phyloP scores from a whole-genome alignment of 2,888 invertebrate genomes.

The Aradus depressus region DNA sequence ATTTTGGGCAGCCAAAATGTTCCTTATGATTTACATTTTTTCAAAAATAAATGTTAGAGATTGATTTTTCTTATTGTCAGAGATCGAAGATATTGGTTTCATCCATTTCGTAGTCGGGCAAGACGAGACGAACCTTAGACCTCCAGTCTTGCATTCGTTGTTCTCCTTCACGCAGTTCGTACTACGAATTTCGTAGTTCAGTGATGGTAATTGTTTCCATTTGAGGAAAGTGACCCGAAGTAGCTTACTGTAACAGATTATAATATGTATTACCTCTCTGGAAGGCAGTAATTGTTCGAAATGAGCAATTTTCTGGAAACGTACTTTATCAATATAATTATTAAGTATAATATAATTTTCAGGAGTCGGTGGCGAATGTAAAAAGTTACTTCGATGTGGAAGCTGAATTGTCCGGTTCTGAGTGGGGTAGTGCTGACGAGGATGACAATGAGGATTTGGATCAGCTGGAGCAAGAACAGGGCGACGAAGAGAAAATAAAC shows the following conservation, averaged over 20 bases:
- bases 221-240: neutral
- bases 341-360: no score
- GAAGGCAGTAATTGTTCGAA: no score
- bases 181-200: no score
- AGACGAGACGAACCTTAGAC: conserved; percentile 1
- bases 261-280: no score
- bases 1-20: no score
- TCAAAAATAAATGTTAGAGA: no score
- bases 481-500: conserved; percentile 72
- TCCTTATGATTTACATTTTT: no score
- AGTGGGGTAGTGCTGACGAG: conserved; percentile 80
- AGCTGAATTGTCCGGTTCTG: conserved; percentile 84
- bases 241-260: conserved; percentile 7
- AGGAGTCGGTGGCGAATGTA: no score
- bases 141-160: conserved; percentile 8
- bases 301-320: no score
- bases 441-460: conserved; percentile 68
- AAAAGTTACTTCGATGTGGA: conserved; percentile 76
- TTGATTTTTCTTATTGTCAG: no score
- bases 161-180: conserved; percentile 3
- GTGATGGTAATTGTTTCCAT: conserved; percentile 5
- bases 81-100: no score
- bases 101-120: conserved; percentile 8
- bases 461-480: conserved; percentile 69
- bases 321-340: no score